These are phyloP conservation scores for Conger conger DNA, from an alignment of 2,113 vertebrate species.

Conservation along the genomic window DNA sequence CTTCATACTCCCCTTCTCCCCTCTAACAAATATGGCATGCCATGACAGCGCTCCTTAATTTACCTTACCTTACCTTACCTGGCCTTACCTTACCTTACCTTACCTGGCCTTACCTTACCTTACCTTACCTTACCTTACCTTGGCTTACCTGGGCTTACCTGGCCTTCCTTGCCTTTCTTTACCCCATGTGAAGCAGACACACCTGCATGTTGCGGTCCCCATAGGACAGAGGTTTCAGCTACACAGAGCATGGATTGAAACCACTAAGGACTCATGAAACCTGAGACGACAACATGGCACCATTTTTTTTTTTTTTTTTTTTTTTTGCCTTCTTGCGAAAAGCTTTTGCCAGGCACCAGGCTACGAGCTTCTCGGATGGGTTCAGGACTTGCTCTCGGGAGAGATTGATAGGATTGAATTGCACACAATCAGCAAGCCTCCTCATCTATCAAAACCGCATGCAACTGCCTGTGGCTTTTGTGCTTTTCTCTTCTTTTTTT, in stretches of 20 bases:
- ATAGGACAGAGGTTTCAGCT: slow-evolving; percentile 7
- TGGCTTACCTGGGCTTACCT: too few species aligned
- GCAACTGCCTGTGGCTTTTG: neutral
- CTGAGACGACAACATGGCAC: slow-evolving; percentile 10
- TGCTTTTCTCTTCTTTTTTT: too few species aligned
- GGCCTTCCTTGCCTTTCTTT: neutral
- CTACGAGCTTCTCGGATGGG: neutral
- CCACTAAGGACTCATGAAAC: neutral
- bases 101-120: neutral
- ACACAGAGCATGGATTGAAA: neutral
- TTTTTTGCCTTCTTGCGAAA: slow-evolving; percentile 6
- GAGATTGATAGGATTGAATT: slow-evolving; percentile 2
- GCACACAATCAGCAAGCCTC: neutral
- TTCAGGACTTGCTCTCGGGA: neutral
- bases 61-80: neutral
- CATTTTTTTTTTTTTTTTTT: slow-evolving; percentile 12
- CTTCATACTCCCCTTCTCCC: neutral
- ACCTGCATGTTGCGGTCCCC: neutral
- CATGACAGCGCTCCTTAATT: neutral
- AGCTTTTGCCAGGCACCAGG: neutral
- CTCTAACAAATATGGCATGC: slow-evolving; percentile 5
- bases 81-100: neutral
- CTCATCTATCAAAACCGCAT: neutral
- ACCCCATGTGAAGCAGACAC: neutral
- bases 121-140: neutral